Percentiles rank a stretch among this genome's conserved stretches.
Conservation (phyloP, 2,113 vertebrate genomes). For the Ciconia boyciana region DNA sequence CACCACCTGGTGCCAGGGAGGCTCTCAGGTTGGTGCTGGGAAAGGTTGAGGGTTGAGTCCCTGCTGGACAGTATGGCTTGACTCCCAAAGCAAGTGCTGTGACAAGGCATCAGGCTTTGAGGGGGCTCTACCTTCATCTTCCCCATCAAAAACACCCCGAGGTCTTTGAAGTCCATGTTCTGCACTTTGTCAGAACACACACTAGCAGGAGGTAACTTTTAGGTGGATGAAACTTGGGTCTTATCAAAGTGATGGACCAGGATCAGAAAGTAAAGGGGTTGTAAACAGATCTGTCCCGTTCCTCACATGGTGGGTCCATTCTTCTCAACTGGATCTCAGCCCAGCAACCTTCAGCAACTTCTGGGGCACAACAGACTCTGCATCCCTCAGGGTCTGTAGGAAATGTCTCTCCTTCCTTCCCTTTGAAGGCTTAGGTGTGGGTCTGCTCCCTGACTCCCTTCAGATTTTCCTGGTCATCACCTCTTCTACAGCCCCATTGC, state of each 20-base stretch:
- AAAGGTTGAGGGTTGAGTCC: neutral
- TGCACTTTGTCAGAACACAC: neutral
- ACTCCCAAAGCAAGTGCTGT: neutral
- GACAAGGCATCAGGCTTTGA: neutral
- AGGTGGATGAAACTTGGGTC: neutral
- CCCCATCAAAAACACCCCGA: neutral
- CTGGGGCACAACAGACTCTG: neutral
- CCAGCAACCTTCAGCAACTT: neutral
- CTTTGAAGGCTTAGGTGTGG: neutral
- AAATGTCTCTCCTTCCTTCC: neutral
- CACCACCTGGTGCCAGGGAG: neutral
- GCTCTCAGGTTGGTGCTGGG: neutral
- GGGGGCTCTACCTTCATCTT: neutral
- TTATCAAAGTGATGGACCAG: rapidly evolving
- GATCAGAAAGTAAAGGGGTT: neutral
- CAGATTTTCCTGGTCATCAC: neutral
- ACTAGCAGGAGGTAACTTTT: neutral
- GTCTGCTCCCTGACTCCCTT: neutral
- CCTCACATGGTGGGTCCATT: neutral
- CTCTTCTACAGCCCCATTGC: neutral
- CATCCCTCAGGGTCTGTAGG: neutral
- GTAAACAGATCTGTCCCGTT: neutral
- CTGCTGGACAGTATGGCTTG: neutral
- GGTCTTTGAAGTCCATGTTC: neutral
- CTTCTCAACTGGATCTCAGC: neutral